Conservation (phyloP, 2,888 invertebrate genomes). For the Taphrorychus bicolor region DNA sequence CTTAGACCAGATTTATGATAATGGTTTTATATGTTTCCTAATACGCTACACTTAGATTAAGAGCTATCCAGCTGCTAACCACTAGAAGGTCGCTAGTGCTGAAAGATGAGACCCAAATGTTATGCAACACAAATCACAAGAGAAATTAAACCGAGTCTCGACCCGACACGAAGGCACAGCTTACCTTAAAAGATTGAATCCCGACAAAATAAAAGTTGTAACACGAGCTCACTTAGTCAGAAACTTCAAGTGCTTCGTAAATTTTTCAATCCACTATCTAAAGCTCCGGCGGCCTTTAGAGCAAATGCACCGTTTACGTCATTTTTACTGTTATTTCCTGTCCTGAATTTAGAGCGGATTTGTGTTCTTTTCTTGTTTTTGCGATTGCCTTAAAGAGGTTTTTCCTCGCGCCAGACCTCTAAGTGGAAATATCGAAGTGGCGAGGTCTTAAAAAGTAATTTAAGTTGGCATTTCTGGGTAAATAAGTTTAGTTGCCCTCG, state of each 20-base stretch:
- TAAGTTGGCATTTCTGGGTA: slow-evolving; percentile 7
- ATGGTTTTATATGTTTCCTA: too few relatives aligned
- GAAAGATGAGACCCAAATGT: too few relatives aligned
- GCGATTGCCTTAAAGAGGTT: slow-evolving; percentile 15
- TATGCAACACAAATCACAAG: too few relatives aligned
- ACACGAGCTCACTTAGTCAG: slow-evolving; percentile 13
- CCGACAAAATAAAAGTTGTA: slow-evolving; percentile 15
- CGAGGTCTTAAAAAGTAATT: background rate
- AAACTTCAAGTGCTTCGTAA: slow-evolving; percentile 23
- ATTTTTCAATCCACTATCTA: slow-evolving; percentile 19
- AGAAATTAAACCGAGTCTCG: too few relatives aligned
- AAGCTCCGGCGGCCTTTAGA: slow-evolving; percentile 15
- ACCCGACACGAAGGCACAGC: too few relatives aligned
- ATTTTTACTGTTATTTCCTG: slow-evolving; percentile 26
- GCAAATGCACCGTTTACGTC: slow-evolving; percentile 21
- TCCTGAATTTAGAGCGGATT: slow-evolving; percentile 13
- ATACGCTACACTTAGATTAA: too few relatives aligned
- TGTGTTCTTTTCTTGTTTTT: slow-evolving; percentile 15
- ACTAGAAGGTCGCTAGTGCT: too few relatives aligned
- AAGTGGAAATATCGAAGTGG: slow-evolving; percentile 5
- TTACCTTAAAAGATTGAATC: background rate
- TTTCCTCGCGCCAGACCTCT: background rate
- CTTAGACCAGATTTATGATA: too few relatives aligned
- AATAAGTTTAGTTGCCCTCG: too few relatives aligned
- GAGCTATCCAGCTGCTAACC: too few relatives aligned